Evolutionary conservation across 37 sponge, comb jelly and placozoan species (phyloP), one percentile per base, ranked within the genome.

Genomic region (Petrosia ficiformis): DNA sequence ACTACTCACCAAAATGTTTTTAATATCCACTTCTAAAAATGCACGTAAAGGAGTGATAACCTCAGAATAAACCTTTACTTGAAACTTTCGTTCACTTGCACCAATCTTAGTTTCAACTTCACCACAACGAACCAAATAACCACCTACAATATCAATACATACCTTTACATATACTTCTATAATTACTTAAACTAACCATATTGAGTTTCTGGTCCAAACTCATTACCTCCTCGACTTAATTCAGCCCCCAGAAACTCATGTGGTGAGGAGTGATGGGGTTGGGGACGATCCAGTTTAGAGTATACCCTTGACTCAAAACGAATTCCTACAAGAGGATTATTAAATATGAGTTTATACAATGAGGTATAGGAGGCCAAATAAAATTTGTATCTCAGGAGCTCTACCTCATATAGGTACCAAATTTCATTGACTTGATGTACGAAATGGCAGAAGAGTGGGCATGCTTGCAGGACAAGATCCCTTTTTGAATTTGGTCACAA

Each of bases 11-110:
- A 85, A 1, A 4, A 80, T 73, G 33, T 42, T 67, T 75, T 90
- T 90, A 54, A 90, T 39, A 33, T 90, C 91, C 39, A 90, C 71
- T 56, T 90, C 86, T 32, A 90, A 64, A 75, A 90, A 90, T 8
- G 91, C 82, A 26, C 70, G 79, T 26, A 90, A 70, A n/a, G 91
- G 91, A 63, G 82, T 85, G 37, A 82, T 48, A 36, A 77, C 72
- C 31, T 85, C 86, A 16, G 32, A 48, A 36, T 69, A 21, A 1
- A 73, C 86, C 30, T 44, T 70, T 4, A 77, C 77, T 28, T 81
- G 76, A 33, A 77, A 81, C 44, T 58, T 42, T 40, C 67, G 65
- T 68, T 56, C 58, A 16, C 82, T 56, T 24, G 71, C 44, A 0
- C 70, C 91, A 39, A 90, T 39, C 76, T 90, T 90, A 44, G 1